These are phyloP conservation scores for Pycnomerus fuliginosus DNA, from an alignment of 2,888 invertebrate species.

Conservation along the genomic window DNA sequence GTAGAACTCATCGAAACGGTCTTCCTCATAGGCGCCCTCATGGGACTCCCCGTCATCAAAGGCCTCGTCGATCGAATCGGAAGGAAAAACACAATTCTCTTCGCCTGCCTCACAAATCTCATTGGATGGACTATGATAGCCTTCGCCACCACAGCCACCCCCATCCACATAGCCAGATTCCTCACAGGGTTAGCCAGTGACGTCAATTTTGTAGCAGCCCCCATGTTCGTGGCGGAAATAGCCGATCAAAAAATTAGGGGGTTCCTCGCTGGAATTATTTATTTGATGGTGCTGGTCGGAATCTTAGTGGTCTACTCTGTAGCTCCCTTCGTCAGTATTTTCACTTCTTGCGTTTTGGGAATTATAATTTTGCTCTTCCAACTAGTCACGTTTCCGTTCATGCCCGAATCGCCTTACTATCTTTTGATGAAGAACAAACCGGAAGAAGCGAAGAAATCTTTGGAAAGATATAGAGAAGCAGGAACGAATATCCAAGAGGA, in stretches of 20 bases:
- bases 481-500: slow-evolving; percentile 18
- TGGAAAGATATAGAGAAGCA: slow-evolving; percentile 17
- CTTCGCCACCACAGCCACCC: slow-evolving; percentile 8
- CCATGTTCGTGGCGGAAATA: slow-evolving; percentile 32
- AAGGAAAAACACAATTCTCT: slow-evolving; percentile 26
- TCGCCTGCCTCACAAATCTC: slow-evolving; percentile 19
- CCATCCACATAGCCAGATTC: slow-evolving; percentile 16
- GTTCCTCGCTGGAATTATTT: slow-evolving; percentile 26
- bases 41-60: slow-evolving; percentile 28
- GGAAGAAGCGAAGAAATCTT: slow-evolving; percentile 21
- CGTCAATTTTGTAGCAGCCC: slow-evolving; percentile 34
- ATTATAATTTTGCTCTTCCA: slow-evolving; percentile 15
- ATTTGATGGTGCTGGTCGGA: slow-evolving; percentile 28
- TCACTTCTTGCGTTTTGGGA: slow-evolving; percentile 17
- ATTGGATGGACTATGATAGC: slow-evolving; percentile 26
- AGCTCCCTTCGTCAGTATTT: slow-evolving; percentile 25
- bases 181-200: slow-evolving; percentile 21
- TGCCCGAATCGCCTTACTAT: slow-evolving; percentile 31
- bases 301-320: slow-evolving; percentile 23
- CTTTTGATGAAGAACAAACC: slow-evolving; percentile 15
- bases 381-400: slow-evolving; percentile 17
- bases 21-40: slow-evolving; percentile 20
- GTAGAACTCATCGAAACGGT: slow-evolving; percentile 22
- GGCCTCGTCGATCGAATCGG: slow-evolving; percentile 31
- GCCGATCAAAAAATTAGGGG: slow-evolving; percentile 30